These are phyloP conservation scores for Apodemus sylvaticus DNA, from an alignment of 2,113 vertebrate species.

Conservation along the genomic window DNA sequence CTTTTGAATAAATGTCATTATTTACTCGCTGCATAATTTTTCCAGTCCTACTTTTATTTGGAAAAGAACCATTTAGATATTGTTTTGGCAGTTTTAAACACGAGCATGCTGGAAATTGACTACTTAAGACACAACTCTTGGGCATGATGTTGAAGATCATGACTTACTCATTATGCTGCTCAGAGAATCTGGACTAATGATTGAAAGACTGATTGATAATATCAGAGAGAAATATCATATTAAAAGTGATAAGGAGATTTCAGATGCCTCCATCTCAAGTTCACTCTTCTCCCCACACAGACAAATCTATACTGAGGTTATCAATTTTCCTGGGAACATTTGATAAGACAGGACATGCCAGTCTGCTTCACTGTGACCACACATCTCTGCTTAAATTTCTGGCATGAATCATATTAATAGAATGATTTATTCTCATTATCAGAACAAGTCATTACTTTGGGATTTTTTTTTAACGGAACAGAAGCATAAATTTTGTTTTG, in stretches of 20 bases:
- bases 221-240: conserved; percentile 1
- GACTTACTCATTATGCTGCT: neutral
- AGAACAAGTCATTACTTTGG: neutral
- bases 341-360: neutral
- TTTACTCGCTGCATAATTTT: neutral
- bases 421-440: neutral
- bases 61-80: conserved; percentile 21
- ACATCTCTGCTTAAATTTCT: neutral
- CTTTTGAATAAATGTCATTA: neutral
- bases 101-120: neutral
- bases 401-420: neutral
- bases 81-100: neutral
- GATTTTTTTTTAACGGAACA: neutral
- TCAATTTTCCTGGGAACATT: neutral
- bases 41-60: conserved; percentile 28
- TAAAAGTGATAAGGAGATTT: conserved; percentile 15
- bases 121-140: neutral
- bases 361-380: neutral
- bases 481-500: neutral
- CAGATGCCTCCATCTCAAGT: neutral
- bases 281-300: neutral
- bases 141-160: neutral
- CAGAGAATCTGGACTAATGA: neutral
- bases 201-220: neutral
- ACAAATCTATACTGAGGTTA: neutral